Conservation (phyloP, 2,888 invertebrate genomes). For the Stegana nigrithorax region DNA sequence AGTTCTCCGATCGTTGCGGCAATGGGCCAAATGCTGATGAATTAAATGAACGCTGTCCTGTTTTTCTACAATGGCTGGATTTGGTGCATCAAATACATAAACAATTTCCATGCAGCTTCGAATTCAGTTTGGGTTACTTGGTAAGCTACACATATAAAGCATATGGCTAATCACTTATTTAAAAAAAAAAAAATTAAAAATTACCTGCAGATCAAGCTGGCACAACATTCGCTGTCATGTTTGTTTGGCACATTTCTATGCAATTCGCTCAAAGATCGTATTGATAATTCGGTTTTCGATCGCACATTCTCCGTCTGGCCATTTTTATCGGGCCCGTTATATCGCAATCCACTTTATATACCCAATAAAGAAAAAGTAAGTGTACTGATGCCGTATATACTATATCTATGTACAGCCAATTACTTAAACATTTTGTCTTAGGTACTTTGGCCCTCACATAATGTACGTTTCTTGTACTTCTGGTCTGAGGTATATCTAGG, state of each 20-base stretch:
- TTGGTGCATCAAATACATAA: conserved; percentile 90
- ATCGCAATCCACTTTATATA: conserved; percentile 87
- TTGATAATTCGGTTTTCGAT: conserved; percentile 74
- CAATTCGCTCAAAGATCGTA: conserved; percentile 83
- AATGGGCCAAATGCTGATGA: conserved; percentile 85
- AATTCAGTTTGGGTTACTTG: conserved; percentile 93
- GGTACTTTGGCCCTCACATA: conserved; percentile 89
- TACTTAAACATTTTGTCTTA: conserved; percentile 59
- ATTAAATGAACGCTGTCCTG: conserved; percentile 95
- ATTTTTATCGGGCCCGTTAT: conserved; percentile 81
- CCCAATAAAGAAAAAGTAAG: conserved; percentile 68
- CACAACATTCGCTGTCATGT: conserved; percentile 95
- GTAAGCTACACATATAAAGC: conserved; percentile 70
- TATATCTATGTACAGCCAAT: too few species aligned
- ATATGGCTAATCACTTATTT: background rate
- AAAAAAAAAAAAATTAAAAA: background rate
- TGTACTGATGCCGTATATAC: background rate
- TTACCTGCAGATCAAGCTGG: conserved; percentile 85
- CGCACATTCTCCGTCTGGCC: conserved; percentile 89
- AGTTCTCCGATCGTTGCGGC: conserved; percentile 95
- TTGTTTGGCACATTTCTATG: conserved; percentile 97
- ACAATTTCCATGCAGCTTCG: conserved; percentile 94
- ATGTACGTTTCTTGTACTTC: conserved; percentile 83
- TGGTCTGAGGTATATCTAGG: conserved; percentile 90
- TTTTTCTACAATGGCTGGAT: conserved; percentile 98